Evolutionary conservation across 2,888 invertebrate genomes (phyloP), one percentile per base, ranked within the genome.

Genomic region (Andrena minutula): DNA sequence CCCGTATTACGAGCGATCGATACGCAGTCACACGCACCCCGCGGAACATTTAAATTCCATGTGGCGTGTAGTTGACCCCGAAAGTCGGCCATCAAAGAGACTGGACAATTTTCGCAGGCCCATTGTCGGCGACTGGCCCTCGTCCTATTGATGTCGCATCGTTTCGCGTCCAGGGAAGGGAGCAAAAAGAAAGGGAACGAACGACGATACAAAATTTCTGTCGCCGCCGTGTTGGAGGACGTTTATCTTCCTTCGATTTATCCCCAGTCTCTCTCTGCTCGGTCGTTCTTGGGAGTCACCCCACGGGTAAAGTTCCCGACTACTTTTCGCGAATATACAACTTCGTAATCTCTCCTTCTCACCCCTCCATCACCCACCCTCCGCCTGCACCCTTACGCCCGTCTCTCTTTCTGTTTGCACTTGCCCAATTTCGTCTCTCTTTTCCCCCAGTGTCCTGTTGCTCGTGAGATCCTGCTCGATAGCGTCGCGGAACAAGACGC

Each of bases 311-410:
- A 83, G 71, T 83, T 86, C 30, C 32, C 68, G 12, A 71, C 83
- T 80, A 81, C 84, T 84, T 86, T 63, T 68, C 74, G 68, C 86
- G 63, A 79, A 78, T 82, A 77, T 58, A 84, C 66, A 82, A 80
- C 76, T 84, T 78, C 41, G 75, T 75, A 66, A 81, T 83, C 68
- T 69, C 76, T 70, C 68, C 71, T 60, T 75, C 56, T 20, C n/a
- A 16, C 49, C 60, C 69, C 35, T 6, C 12, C 23, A 7, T 20
- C 16, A 0, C 7, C 6, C 0, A 6, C 6, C 20, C 23, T 4
- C 7, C 12, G 20, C 20, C 8, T 53, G 16, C 70, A 28, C 64
- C 65, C 10, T 60, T 51, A 23, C n/a, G n/a, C 64, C 32, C 47
- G 7, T 10, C 58, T 47, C 49, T 41, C 58, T 61, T 10, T 51